Base-by-base conservation (phyloP, 2,797 vertebrate genomes). In the Jordanella pulchra region DNA sequence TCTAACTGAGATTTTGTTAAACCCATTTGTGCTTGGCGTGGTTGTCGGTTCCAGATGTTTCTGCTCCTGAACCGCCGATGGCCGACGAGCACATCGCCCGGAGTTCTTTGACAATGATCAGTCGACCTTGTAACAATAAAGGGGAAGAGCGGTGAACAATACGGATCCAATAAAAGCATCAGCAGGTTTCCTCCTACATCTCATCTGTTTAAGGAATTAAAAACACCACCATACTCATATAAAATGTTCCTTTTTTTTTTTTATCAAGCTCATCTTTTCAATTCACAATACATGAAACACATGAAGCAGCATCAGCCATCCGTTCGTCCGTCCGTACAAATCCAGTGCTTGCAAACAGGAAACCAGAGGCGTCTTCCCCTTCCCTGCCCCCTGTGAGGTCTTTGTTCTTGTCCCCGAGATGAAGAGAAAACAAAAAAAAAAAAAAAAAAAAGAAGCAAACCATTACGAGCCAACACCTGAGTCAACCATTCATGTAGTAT, bases 201-300 rank as follows among this genome's bases (percentile, higher is more conserved):
- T 58, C 9, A 39, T 39, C 12, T 3, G 21, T 23, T 27, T n/a
- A 87, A 82, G 83, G 56, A 77, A 80, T 85, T 89, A 86, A 91
- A 91, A 93, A 86, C 78, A 84, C 53, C 28, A 48, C 39, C 25
- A 32, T 63, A 23, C 76, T 42, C 67, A 73, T 91, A 87, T 67
- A 90, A 92, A 91, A 92, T 60, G 6, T 71, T 76, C 13, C 32
- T 75, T 30, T 70, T 75, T 15, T 66, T 45, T 42, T 80, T 58
- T 68, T 78, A 78, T 75, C 58, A 75, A 72, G 66, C 85, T 77
- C 55, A 56, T 81, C 55, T 28, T 76, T 86, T 69, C 72, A 69
- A 84, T 81, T 75, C 67, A 83, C 71, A 78, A 87, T 21, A 60
- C 21, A 72, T 53, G 66, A 67, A 65, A 73, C 23, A 45, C 51